Evolutionary conservation across 1,140 invertebrate species (phyloP), one percentile per base, ranked within the genome.

Genomic region (Diprion similis): DNA sequence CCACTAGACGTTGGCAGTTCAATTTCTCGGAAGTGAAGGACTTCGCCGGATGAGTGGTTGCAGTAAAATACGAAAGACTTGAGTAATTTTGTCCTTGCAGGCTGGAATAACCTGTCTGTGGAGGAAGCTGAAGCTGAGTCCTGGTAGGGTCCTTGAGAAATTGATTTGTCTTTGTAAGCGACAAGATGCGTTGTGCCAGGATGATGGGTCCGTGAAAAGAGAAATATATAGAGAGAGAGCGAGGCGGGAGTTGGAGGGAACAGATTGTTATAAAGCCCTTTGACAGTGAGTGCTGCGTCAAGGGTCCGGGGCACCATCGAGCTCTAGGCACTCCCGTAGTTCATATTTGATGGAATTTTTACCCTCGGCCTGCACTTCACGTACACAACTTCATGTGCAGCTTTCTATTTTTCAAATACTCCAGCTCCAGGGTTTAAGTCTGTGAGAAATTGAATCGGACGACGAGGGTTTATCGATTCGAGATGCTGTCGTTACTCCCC

Each of bases 131-230:
- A 37, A 37, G 24, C 24, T 37, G 24, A 37, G 24, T 37, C 24
- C 24, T 37, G 24, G 24, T 59, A 59, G 11, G 51, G n/a, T 59
- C 8, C 8, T 64, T 19, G 67, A 76, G 74, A 79, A 83, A 84
- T 82, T 82, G 79, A 84, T 82, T 82, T 77, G 80, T 82, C 79
- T 80, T 78, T 77, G 76, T 70, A 68, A 78, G 82, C 77, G 82
- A 74, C 71, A 78, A 71, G 80, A 71, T 78, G 73, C 76, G 78
- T 80, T 59, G 11, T 59, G 8, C 51, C 51, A 17, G 51, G 11
- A 59, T 59, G 51, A 59, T 59, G 51, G 11, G 51, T 15, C 51
- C 24, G 24, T 37, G 24, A 37, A 37, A 6, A 37, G 24, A 37
- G 6, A 37, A 37, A 37, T 37, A 1, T 37, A 37, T 37, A 37